These are phyloP conservation scores for Tipula unca DNA, from an alignment of 2,888 invertebrate genomes.

Conservation along the genomic window DNA sequence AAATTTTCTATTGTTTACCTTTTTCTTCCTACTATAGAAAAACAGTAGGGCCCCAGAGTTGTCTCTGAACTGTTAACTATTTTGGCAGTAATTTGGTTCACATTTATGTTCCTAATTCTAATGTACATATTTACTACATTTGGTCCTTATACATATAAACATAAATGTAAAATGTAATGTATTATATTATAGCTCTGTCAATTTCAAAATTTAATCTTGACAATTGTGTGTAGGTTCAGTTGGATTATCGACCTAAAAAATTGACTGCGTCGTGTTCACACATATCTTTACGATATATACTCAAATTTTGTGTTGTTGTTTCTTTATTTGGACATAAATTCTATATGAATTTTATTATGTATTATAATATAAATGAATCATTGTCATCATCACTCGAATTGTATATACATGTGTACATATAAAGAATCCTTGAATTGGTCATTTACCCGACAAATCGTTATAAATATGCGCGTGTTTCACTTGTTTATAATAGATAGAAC, in stretches of 20 bases:
- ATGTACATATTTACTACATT: no score
- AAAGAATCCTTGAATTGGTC: not conserved
- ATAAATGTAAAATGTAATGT: no score
- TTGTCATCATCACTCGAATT: not conserved
- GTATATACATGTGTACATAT: no score
- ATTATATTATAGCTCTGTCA: not conserved
- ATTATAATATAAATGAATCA: not conserved
- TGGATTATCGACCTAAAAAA: not conserved
- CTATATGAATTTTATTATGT: not conserved
- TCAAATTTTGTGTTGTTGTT: not conserved
- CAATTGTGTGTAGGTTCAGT: not conserved
- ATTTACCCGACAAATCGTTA: not conserved
- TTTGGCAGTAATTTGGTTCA: no score
- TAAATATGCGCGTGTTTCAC: not conserved
- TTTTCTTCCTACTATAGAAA: no score
- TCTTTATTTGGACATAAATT: not conserved
- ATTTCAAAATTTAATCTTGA: not conserved
- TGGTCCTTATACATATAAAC: no score
- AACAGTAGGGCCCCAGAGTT: no score
- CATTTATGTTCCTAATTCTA: no score
- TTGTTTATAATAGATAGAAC: not conserved
- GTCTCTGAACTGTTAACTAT: no score
- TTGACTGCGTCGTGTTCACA: not conserved
- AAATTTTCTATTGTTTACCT: no score
- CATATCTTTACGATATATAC: not conserved